Evolutionary conservation across 92 coral and sea anemone genomes (phyloP).

Genomic region (Porites evermanni): DNA sequence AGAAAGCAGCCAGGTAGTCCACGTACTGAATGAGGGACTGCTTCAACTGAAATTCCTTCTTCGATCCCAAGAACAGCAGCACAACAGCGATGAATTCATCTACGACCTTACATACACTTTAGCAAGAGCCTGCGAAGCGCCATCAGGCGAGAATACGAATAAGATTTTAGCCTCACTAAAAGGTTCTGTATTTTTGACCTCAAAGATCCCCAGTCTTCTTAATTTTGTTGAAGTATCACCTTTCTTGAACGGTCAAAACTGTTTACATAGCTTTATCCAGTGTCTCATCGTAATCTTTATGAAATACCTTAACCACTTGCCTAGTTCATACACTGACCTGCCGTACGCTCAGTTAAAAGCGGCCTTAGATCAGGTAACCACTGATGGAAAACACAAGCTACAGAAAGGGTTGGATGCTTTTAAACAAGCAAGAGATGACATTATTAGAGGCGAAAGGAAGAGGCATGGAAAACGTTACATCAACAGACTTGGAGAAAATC

Average conservation of each 20-base stretch:
- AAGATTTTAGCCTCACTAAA: not conserved
- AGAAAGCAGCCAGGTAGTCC: constrained; percentile 9
- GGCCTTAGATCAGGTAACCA: not conserved
- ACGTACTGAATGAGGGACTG: not conserved
- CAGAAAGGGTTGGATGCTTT: constrained; percentile 30
- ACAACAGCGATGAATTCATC: constrained; percentile 1
- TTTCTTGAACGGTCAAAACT: not conserved
- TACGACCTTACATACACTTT: not conserved
- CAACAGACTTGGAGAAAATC: constrained; percentile 29
- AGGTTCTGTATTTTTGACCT: not conserved
- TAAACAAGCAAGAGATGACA: constrained; percentile 53
- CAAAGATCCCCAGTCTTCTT: constrained; percentile 3
- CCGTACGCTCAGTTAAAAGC: constrained; percentile 10
- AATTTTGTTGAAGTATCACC: not conserved
- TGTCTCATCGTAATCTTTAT: constrained; percentile 8
- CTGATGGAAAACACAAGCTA: not conserved
- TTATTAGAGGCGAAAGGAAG: constrained; percentile 37
- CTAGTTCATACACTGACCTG: constrained; percentile 16
- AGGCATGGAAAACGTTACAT: constrained; percentile 12
- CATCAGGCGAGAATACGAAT: not conserved
- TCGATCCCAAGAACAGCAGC: not conserved
- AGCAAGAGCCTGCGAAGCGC: not conserved
- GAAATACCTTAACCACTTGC: constrained; percentile 14
- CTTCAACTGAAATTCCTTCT: not conserved
- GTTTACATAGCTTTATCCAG: not conserved